These are phyloP conservation scores for Leucophenga varia DNA, from an alignment of 1,140 invertebrate genomes.

Conservation along the genomic window DNA sequence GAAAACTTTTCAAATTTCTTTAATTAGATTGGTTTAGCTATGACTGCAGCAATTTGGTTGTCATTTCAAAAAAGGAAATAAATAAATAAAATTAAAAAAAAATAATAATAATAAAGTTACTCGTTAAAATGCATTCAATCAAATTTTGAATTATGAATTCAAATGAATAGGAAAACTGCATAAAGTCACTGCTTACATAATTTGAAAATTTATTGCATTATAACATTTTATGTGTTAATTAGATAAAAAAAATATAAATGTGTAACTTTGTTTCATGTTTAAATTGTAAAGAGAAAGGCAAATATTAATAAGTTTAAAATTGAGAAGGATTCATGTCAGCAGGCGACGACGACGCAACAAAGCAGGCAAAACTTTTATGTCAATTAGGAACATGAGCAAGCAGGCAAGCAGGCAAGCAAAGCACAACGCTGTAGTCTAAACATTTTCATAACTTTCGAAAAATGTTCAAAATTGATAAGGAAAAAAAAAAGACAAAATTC, in stretches of 20 bases:
- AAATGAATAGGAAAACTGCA: too few species aligned
- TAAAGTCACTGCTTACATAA: slow-evolving; percentile 29
- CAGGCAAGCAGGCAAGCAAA: slow-evolving; percentile 11
- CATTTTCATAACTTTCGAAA: slow-evolving; percentile 36
- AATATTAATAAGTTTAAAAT: slow-evolving; percentile 43
- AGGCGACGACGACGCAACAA: neutral
- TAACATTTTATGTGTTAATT: slow-evolving; percentile 52
- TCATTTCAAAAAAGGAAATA: too few species aligned
- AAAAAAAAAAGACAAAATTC: too few species aligned
- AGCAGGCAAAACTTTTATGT: slow-evolving; percentile 19
- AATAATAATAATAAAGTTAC: too few species aligned
- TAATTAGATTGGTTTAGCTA: slow-evolving; percentile 54
- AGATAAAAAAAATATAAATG: slow-evolving; percentile 28
- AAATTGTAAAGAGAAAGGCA: slow-evolving; percentile 8
- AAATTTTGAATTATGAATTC: too few species aligned
- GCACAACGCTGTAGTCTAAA: slow-evolving; percentile 22
- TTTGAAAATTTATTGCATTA: slow-evolving; percentile 52
- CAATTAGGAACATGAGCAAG: too few species aligned
- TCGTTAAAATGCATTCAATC: too few species aligned
- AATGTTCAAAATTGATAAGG: slow-evolving; percentile 50
- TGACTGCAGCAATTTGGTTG: too few species aligned
- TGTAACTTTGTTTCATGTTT: slow-evolving; percentile 8
- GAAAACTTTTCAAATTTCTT: slow-evolving; percentile 44
- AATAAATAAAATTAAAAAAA: too few species aligned
- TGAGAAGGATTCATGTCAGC: slow-evolving; percentile 7